Evolutionary conservation across 2,888 invertebrate genomes (phyloP).

Genomic region (Epicampocera succincta): DNA sequence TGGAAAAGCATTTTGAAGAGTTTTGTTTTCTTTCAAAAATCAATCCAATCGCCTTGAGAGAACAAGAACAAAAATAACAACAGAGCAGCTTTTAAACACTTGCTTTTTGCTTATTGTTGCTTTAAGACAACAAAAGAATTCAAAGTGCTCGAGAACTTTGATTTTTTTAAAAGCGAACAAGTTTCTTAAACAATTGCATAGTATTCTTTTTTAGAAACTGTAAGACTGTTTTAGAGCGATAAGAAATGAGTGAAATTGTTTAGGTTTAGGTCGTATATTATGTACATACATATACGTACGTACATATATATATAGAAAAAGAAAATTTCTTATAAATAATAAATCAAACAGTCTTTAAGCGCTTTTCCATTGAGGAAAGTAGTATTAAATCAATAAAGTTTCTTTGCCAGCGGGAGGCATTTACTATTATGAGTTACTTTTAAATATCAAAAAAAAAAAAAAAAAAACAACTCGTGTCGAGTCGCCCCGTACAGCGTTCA

Average conservation of each 20-base stretch:
- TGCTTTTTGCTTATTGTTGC: conserved; percentile 16
- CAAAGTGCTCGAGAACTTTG: not conserved
- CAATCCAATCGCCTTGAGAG: conserved; percentile 32
- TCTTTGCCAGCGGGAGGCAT: not conserved
- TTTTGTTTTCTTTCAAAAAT: conserved; percentile 52
- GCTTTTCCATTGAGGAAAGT: not conserved
- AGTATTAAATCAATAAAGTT: conserved; percentile 1
- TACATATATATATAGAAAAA: too few species aligned
- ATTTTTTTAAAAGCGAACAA: conserved; percentile 8
- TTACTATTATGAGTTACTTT: not conserved
- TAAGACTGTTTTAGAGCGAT: too few species aligned
- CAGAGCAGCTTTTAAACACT: conserved; percentile 38
- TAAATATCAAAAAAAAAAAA: not conserved
- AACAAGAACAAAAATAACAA: conserved; percentile 4
- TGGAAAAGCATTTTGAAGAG: conserved; percentile 15
- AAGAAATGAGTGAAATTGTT: too few species aligned
- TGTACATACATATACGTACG: too few species aligned
- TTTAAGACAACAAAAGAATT: conserved; percentile 1
- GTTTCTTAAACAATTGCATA: not conserved
- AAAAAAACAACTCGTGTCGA: conserved; percentile 9
- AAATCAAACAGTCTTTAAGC: too few species aligned
- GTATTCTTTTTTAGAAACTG: not conserved
- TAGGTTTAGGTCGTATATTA: too few species aligned
- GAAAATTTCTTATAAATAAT: too few species aligned
- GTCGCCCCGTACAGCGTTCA: not conserved